Evolutionary conservation across 2,888 invertebrate genomes (phyloP), one percentile per base, ranked within the genome.

Genomic region (Aromia moschata): DNA sequence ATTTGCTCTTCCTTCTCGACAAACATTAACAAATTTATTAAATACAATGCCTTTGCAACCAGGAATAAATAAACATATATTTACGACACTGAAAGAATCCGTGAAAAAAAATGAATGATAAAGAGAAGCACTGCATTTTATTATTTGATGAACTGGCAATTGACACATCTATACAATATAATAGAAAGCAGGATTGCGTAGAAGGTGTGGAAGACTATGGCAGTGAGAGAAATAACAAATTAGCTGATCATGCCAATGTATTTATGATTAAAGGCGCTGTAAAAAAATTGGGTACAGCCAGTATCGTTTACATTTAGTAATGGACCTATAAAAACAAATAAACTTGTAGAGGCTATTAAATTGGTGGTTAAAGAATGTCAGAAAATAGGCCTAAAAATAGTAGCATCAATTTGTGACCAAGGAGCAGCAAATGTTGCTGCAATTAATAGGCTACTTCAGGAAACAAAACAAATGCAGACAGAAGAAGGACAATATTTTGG

Each of bases 171-270:
- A 4, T 44, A 11, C 2, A 15, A 25, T 44, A 44, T 12, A 3
- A 44, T 5, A 12, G 25, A 25, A 18, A 25, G 11, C 25, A 37
- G 18, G 47, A 49, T 18, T 15, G 18, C 12, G 10, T 47, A 7
- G 10, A 12, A 33, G 47, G 37, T 4, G 0, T 49, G 1, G 37
- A 49, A n/a, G n/a, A n/a, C 37, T 37, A 30, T 49, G 47, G 37
- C 7, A 49, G 10, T 20, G 30, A 49, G 20, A 36, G 20, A 15
- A 30, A 10, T n/a, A 10, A 31, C 20, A 15, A 37, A 2, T 10
- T 49, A 37, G 47, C 47, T 49, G 15, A 30, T 18, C 30, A 37
- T 49, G 47, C 47, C 1, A 49, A 49, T 37, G 47, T 49, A n/a
- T 46, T 33, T 7, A 49, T 49, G 37, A 12, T 49, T 9, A 49